Percentiles rank a stretch among this genome's conserved stretches.
These are phyloP conservation scores for Fratercula arctica DNA, from an alignment of 2,797 vertebrate species.

Conservation along the genomic window DNA sequence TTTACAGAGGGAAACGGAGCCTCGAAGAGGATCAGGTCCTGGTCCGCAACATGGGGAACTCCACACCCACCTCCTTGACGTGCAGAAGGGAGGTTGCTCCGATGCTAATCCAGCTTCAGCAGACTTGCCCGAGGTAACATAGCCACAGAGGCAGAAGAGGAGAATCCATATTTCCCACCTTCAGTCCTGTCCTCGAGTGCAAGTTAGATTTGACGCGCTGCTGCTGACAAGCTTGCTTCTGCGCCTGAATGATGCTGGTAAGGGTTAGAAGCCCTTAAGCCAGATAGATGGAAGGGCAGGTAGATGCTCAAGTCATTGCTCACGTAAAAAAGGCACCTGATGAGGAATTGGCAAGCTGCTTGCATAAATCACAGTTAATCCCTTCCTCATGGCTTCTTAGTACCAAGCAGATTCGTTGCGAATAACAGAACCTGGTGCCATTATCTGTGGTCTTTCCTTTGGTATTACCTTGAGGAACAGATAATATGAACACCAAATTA, in stretches of 20 bases:
- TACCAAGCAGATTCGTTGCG: not conserved
- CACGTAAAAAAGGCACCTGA: not conserved
- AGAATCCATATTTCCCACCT: not conserved
- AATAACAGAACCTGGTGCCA: not conserved
- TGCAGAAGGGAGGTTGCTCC: not conserved
- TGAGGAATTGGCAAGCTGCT: not conserved
- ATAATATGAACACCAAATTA: not conserved
- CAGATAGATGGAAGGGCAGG: not conserved
- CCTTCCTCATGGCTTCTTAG: not conserved
- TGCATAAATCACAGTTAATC: not conserved
- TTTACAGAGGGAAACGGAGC: not conserved
- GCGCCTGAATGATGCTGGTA: not conserved
- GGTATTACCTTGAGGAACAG: not conserved
- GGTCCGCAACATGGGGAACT: fast-evolving
- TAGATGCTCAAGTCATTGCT: not conserved
- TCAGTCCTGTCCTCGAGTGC: not conserved
- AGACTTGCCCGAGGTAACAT: fast-evolving
- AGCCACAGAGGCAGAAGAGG: not conserved
- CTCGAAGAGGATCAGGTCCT: fast-evolving
- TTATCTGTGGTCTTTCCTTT: not conserved
- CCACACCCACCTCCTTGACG: not conserved
- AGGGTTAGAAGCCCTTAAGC: not conserved
- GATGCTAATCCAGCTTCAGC: fast-evolving
- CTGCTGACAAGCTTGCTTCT: not conserved
- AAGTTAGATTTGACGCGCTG: not conserved